Evolutionary conservation across 2,888 invertebrate genomes (phyloP), one percentile per base, ranked within the genome.

Genomic region (Conops quadrifasciatus): DNA sequence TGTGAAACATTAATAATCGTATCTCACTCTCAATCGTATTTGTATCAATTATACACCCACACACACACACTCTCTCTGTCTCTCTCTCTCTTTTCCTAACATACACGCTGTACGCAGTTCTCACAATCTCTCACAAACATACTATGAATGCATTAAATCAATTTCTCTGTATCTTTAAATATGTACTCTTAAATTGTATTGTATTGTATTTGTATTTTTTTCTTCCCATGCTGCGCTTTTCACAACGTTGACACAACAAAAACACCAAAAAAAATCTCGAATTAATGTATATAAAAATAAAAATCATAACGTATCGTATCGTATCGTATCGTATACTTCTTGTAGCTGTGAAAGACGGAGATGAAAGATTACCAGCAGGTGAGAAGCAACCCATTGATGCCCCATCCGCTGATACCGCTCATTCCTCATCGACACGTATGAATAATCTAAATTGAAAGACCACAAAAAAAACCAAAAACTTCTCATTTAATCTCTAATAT

Each of bases 341-440:
- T 69, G 77, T 87, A 90, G 90, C 90, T 85, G 89, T 89, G 86
- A 88, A 89, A 87, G 90, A 90, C 82, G 90, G 90, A 82, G 90
- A 91, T 85, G 90, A 90, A 85, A 87, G 90, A 86, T 87, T 89
- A 82, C 90, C 90, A 80, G 90, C 90, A 90, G 91, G 91, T 91
- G 90, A 85, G 84, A 81, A 78, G 82, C 79, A 77, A 85, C 47
- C 59, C 64, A 56, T 63, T 58, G 80, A 75, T 70, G 76, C 76
- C 76, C 71, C 74, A 73, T 72, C 70, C 75, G 72, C 75, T 73
- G 68, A 45, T 73, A 73, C 70, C 72, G 72, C 75, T 74, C 73
- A 73, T 56, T 72, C 74, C 74, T 73, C 75, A 76, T 73, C 70
- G 73, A 75, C 73, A 76, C 70, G 73, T 73, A 74, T 62, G 68